A percentile compares a stretch with the other conserved stretches of the same genome.
phyloP scores from a whole-genome alignment of 1,140 invertebrate species.

The Pteromalus puparum region DNA sequence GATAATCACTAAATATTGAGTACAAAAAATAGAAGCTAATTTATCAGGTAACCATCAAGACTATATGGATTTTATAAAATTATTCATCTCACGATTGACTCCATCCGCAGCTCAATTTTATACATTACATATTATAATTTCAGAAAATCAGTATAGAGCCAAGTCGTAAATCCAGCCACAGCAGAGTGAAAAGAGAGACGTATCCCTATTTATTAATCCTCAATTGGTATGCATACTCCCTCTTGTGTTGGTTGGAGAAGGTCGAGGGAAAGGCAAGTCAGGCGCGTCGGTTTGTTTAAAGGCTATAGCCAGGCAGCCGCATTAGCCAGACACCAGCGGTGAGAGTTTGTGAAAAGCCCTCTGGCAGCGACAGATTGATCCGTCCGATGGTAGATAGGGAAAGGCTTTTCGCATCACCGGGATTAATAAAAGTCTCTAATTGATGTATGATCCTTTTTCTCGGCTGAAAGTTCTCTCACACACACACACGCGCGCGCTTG shows the following conservation, averaged over 20 bases:
- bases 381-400: not conserved
- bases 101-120: no score
- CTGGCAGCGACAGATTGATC: not conserved
- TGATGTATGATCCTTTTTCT: conserved; percentile 11
- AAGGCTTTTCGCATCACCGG: not conserved
- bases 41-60: no score
- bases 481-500: no score
- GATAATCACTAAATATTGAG: no score
- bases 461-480: not conserved
- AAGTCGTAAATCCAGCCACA: no score
- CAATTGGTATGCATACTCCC: conserved; percentile 29
- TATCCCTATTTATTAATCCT: conserved; percentile 23
- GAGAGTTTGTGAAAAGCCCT: conserved; percentile 15
- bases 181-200: conserved; percentile 6
- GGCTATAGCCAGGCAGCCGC: not conserved
- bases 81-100: no score
- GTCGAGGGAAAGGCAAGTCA: not conserved
- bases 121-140: no score
- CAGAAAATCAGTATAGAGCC: no score
- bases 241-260: not conserved
- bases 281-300: conserved; percentile 29
- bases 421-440: conserved; percentile 24
- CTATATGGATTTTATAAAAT: no score
- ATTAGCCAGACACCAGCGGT: not conserved
- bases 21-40: not conserved